phyloP scores from a whole-genome alignment of 2,888 invertebrate genomes.

The Latrodectus hesperus region DNA sequence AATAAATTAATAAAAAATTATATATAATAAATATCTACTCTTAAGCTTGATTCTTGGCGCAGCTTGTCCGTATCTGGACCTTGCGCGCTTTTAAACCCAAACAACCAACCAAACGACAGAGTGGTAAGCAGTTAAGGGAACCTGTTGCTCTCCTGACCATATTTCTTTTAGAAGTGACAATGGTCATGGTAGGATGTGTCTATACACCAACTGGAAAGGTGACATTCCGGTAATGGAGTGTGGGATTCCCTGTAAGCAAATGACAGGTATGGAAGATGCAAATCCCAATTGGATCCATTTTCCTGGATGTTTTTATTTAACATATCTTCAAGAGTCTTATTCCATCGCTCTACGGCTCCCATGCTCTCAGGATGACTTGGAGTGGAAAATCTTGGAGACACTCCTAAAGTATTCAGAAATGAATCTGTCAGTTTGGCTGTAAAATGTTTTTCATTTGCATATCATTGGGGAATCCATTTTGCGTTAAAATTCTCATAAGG shows the following conservation, averaged over 20 bases:
- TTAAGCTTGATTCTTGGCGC: too few relatives aligned
- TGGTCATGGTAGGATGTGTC: background rate
- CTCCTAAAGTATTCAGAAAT: background rate
- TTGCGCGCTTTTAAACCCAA: too few relatives aligned
- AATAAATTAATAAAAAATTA: too few relatives aligned
- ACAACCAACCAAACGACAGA: too few relatives aligned
- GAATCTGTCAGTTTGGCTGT: too few relatives aligned
- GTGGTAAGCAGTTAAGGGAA: background rate
- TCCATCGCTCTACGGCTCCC: background rate
- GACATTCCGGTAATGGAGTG: constrained; percentile 16
- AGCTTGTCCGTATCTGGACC: too few relatives aligned
- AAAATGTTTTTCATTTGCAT: too few relatives aligned
- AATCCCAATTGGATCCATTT: constrained; percentile 6
- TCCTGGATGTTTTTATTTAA: constrained; percentile 12
- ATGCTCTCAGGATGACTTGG: constrained; percentile 6
- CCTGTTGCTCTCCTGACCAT: background rate
- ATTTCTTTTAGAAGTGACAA: constrained; percentile 6
- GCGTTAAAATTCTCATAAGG: too few relatives aligned
- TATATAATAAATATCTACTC: too few relatives aligned
- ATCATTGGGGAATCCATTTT: too few relatives aligned
- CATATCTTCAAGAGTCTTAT: constrained; percentile 22
- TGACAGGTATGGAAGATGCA: constrained; percentile 8
- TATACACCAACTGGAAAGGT: constrained; percentile 17
- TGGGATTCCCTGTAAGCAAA: constrained; percentile 6
- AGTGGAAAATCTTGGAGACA: constrained; percentile 5